These are phyloP conservation scores for Urosaurus nigricauda DNA, from an alignment of 2,797 vertebrate genomes.

Conservation along the genomic window DNA sequence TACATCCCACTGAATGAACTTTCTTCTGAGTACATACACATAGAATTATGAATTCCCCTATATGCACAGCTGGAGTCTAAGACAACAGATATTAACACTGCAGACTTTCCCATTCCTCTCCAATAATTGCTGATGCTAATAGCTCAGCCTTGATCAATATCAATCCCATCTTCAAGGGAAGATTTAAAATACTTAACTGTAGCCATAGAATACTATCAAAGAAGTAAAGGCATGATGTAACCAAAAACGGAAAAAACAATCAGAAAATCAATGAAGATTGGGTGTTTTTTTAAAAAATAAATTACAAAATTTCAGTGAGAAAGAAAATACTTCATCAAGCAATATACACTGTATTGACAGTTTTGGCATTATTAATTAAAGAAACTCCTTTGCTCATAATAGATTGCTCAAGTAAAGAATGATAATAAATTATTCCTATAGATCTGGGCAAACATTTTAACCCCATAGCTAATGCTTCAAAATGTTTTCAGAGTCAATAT, in stretches of 20 bases:
- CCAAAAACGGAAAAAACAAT: constrained; percentile 80
- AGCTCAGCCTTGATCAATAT: constrained; percentile 78
- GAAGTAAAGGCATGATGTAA: constrained; percentile 77
- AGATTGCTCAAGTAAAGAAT: constrained; percentile 80
- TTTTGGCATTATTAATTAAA: constrained; percentile 89
- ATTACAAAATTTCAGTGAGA: constrained; percentile 82
- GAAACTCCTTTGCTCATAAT: constrained; percentile 81
- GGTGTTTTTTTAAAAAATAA: constrained; percentile 77
- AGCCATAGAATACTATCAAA: constrained; percentile 76
- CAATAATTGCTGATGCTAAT: constrained; percentile 48
- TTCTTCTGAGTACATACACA: not conserved
- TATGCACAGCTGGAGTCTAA: not conserved
- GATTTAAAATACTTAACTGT: constrained; percentile 79
- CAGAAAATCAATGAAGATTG: constrained; percentile 79
- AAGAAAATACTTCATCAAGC: constrained; percentile 85
- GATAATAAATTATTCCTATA: constrained; percentile 75
- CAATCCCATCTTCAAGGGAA: constrained; percentile 80
- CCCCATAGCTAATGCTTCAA: constrained; percentile 23
- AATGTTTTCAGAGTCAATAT: constrained; percentile 31
- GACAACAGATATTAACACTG: not conserved
- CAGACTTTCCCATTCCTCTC: not conserved
- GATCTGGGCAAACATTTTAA: constrained; percentile 38
- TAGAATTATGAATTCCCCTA: not conserved
- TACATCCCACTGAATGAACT: not conserved
- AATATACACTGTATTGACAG: constrained; percentile 79